These are phyloP conservation scores for Psittacula derbiana DNA, from an alignment of 2,797 vertebrate genomes.

Conservation along the genomic window DNA sequence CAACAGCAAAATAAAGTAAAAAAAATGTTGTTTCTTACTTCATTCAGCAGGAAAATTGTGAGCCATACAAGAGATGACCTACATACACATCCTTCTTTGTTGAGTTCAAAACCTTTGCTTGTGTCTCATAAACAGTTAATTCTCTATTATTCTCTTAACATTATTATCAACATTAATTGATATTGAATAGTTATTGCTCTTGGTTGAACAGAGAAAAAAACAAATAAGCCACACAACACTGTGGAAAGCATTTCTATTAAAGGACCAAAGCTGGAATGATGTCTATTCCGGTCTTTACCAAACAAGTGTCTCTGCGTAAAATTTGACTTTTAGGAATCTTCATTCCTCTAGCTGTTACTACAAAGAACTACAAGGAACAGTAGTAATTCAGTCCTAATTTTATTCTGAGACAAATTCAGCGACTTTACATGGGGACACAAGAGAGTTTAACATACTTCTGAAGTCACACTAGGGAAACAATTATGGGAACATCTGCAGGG, in stretches of 20 bases:
- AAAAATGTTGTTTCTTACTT: neutral
- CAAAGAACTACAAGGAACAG: neutral
- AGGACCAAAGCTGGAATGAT: neutral
- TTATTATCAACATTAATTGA: neutral
- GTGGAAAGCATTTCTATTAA: neutral
- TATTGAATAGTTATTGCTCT: neutral
- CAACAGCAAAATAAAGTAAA: neutral
- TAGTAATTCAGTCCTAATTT: neutral
- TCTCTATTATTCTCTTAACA: neutral
- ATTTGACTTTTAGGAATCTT: neutral
- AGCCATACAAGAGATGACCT: neutral
- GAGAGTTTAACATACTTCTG: neutral
- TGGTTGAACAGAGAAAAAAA: neutral
- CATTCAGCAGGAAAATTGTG: neutral
- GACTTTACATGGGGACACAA: neutral
- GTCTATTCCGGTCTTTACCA: neutral
- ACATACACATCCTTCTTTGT: neutral
- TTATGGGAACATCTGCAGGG: neutral
- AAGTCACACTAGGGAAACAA: neutral
- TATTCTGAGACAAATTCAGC: neutral
- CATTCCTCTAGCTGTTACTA: neutral
- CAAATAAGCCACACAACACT: rapidly evolving
- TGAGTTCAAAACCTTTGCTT: neutral
- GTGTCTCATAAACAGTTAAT: neutral
- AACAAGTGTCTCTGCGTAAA: neutral